These are phyloP conservation scores for Erebia aethiops DNA, from an alignment of 2,888 invertebrate species.

Conservation along the genomic window DNA sequence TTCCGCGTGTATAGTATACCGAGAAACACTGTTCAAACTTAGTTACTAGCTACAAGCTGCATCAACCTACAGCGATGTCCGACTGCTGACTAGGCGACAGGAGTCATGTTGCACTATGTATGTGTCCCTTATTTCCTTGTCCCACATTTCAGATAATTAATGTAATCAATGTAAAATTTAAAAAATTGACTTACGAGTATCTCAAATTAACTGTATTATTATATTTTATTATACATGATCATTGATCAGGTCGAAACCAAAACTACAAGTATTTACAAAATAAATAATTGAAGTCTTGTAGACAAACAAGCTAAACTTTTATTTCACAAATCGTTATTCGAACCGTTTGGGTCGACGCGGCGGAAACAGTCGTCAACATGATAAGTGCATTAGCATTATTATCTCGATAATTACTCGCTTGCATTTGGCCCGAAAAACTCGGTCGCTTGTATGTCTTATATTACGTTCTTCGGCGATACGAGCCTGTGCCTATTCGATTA, in stretches of 20 bases:
- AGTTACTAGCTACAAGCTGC: too few species aligned
- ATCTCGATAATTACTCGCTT: conserved; percentile 81
- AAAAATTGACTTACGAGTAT: too few species aligned
- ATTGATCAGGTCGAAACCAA: background rate
- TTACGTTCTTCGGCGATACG: conserved; percentile 49
- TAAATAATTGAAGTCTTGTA: conserved; percentile 21
- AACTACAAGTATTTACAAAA: background rate
- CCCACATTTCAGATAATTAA: background rate
- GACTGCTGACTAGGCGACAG: too few species aligned
- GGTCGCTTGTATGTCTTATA: conserved; percentile 61
- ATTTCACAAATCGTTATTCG: conserved; percentile 57
- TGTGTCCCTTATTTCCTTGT: too few species aligned
- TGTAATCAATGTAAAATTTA: too few species aligned
- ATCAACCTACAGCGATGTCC: too few species aligned
- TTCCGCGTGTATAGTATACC: too few species aligned
- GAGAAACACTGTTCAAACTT: too few species aligned
- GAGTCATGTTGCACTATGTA: too few species aligned
- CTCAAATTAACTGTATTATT: background rate
- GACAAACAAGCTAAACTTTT: conserved; percentile 27
- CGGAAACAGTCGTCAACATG: conserved; percentile 79
- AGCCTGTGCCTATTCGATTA: background rate
- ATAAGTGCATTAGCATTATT: conserved; percentile 83
- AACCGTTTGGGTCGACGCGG: conserved; percentile 50
- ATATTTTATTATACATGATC: background rate
- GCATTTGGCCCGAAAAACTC: conserved; percentile 76